Evolutionary conservation across 1,140 invertebrate species (phyloP).

Genomic region (Kradibia gibbosae): DNA sequence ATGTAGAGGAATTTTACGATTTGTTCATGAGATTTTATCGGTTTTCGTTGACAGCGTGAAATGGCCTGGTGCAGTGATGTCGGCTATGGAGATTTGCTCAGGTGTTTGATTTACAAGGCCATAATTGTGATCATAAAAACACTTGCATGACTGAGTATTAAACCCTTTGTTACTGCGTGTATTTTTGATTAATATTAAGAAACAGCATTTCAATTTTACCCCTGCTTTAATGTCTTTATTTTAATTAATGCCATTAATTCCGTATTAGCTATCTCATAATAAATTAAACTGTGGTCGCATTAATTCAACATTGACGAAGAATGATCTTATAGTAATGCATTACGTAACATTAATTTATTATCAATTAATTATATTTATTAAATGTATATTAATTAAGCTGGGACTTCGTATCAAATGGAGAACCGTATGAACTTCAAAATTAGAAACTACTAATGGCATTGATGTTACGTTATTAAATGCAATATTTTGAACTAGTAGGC

Average conservation of each 20-base stretch:
- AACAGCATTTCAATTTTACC: constrained; percentile 42
- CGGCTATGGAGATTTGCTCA: constrained; percentile 35
- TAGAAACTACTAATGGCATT: too few species aligned
- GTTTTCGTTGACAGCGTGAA: constrained; percentile 37
- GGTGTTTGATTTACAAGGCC: constrained; percentile 44
- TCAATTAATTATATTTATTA: too few species aligned
- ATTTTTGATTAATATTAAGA: constrained; percentile 36
- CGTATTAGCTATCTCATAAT: too few species aligned
- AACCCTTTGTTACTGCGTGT: background rate
- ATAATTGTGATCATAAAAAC: constrained; percentile 45
- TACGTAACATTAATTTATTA: too few species aligned
- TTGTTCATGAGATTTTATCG: constrained; percentile 39
- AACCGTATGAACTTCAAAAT: too few species aligned
- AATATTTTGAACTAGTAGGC: too few species aligned
- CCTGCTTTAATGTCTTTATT: constrained; percentile 22
- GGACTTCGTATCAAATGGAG: too few species aligned
- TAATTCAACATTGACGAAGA: too few species aligned
- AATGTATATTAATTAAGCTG: too few species aligned
- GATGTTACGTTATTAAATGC: too few species aligned
- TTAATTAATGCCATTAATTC: constrained; percentile 20
- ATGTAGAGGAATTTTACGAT: constrained; percentile 31
- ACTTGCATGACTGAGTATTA: constrained; percentile 38
- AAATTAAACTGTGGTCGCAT: too few species aligned
- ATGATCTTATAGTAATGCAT: too few species aligned
- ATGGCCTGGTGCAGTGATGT: constrained; percentile 35